phyloP scores from a whole-genome alignment of 2,888 invertebrate species.

The Gasteruption jaculator region DNA sequence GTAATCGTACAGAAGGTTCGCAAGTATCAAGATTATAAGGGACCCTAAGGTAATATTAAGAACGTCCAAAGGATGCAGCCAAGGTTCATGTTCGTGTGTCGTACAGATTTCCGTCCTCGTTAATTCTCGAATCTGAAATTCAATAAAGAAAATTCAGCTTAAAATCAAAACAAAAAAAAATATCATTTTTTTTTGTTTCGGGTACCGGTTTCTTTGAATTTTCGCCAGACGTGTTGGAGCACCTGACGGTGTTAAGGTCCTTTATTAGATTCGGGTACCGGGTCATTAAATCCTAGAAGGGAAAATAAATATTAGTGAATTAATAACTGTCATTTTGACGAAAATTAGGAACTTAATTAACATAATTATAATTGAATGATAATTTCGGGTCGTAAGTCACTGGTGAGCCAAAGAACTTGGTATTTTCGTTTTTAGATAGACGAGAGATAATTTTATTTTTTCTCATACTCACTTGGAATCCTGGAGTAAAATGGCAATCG shows the following conservation, averaged over 20 bases:
- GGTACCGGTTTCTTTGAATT: conserved; percentile 61
- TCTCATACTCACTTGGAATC: conserved; percentile 60
- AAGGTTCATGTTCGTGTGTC: conserved; percentile 51
- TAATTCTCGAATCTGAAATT: conserved; percentile 63
- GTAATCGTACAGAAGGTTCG: conserved; percentile 77
- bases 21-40: conserved; percentile 67
- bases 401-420: conserved; percentile 1
- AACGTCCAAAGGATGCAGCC: conserved; percentile 68
- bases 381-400: no score
- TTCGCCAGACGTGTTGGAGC: conserved; percentile 60
- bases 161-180: conserved; percentile 22
- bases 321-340: no score
- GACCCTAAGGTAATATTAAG: conserved; percentile 66
- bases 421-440: conserved; percentile 1
- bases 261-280: conserved; percentile 65
- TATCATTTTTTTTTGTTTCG: neutral
- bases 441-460: conserved; percentile 8
- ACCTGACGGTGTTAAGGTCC: conserved; percentile 68
- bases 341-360: no score
- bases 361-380: no score
- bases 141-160: no score
- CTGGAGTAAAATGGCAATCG: conserved; percentile 74
- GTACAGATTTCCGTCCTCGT: conserved; percentile 68
- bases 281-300: conserved; percentile 51
- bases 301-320: neutral